Evolutionary conservation across 2,113 vertebrate genomes (phyloP).

Genomic region (Lates calcarifer): DNA sequence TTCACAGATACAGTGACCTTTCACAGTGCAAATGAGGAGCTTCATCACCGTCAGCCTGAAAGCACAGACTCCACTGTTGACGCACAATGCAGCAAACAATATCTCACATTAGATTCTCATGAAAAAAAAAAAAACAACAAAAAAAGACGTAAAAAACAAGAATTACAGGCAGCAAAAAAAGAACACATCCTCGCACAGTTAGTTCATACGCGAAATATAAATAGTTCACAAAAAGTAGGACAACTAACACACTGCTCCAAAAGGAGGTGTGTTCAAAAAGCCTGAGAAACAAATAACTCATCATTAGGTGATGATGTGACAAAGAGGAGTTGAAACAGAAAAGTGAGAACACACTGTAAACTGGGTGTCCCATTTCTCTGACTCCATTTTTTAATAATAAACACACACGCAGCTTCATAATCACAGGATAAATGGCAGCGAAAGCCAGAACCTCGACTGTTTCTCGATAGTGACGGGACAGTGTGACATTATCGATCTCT

Average conservation of each 20-base stretch:
- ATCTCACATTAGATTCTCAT: too few relatives aligned
- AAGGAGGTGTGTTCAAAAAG: background rate
- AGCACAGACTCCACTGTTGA: slow-evolving; percentile 13
- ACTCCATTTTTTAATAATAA: background rate
- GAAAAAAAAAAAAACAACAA: too few relatives aligned
- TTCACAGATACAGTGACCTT: slow-evolving; percentile 80
- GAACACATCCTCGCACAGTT: background rate
- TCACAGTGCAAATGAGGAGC: slow-evolving; percentile 81
- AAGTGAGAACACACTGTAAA: background rate
- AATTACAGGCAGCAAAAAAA: background rate
- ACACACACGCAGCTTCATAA: background rate
- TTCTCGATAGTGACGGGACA: slow-evolving; percentile 40
- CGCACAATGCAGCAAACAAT: background rate
- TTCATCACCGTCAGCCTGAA: slow-evolving; percentile 78
- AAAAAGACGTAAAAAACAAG: too few relatives aligned
- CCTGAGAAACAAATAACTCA: background rate
- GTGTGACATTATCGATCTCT: slow-evolving; percentile 68
- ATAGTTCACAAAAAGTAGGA: slow-evolving; percentile 21
- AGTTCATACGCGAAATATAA: background rate
- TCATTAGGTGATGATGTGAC: background rate
- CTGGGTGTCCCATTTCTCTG: background rate
- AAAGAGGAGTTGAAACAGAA: background rate
- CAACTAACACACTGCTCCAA: background rate
- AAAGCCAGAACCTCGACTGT: slow-evolving; percentile 21
- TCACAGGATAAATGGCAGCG: background rate